phyloP scores from a whole-genome alignment of 2,888 invertebrate species.

The Scelioninae gen. 2 region DNA sequence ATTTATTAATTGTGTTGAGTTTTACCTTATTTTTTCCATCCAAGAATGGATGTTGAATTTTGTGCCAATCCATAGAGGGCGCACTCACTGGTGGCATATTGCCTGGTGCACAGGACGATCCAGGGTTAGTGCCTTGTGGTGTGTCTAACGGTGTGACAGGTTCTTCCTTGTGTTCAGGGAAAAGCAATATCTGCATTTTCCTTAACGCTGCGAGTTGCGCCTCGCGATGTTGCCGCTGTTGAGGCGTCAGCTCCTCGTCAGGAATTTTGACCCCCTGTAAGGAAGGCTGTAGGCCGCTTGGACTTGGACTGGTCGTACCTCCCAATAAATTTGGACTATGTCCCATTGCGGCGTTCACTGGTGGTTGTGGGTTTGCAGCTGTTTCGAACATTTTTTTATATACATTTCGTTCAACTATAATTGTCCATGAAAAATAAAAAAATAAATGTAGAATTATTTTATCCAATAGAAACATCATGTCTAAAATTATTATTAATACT shows the following conservation, averaged over 20 bases:
- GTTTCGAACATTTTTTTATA: background rate
- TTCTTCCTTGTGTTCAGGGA: constrained; percentile 83
- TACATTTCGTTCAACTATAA: background rate
- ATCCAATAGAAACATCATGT: too few relatives aligned
- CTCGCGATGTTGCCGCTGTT: constrained; percentile 95
- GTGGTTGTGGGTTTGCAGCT: constrained; percentile 72
- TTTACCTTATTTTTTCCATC: constrained; percentile 82
- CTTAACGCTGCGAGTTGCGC: constrained; percentile 92
- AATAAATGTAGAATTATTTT: background rate
- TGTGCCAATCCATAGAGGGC: constrained; percentile 89
- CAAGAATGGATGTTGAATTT: constrained; percentile 90
- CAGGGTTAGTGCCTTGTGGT: constrained; percentile 68
- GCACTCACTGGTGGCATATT: constrained; percentile 71
- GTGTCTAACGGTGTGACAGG: constrained; percentile 70
- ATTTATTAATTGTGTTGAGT: too few relatives aligned
- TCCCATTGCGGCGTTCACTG: constrained; percentile 71
- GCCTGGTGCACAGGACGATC: constrained; percentile 67
- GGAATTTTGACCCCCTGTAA: constrained; percentile 90
- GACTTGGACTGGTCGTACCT: constrained; percentile 77
- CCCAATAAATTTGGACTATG: constrained; percentile 74
- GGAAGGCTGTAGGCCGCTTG: constrained; percentile 79
- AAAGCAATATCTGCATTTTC: constrained; percentile 94
- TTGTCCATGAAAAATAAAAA: background rate
- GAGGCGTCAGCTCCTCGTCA: constrained; percentile 96
- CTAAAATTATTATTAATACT: too few relatives aligned